Conservation (phyloP, 2,113 vertebrate species). For the Formicarius rufipectus region DNA sequence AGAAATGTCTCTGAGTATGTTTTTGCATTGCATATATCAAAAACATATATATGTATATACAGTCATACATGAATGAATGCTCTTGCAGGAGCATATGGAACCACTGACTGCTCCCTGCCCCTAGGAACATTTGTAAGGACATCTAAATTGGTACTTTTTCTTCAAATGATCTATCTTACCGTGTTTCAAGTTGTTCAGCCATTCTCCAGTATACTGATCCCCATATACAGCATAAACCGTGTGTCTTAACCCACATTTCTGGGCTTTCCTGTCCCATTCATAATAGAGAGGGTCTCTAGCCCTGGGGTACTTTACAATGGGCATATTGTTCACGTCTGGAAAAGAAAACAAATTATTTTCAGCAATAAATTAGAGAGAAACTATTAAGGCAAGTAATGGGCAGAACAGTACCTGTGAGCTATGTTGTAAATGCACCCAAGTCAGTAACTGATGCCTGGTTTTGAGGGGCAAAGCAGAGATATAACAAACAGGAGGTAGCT, state of each 20-base stretch:
- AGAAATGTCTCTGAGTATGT: not conserved
- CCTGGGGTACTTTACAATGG: conserved; percentile 63
- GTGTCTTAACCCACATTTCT: conserved; percentile 80
- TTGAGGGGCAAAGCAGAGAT: not conserved
- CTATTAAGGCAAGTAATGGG: not conserved
- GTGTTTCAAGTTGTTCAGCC: conserved; percentile 86
- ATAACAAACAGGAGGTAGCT: not conserved
- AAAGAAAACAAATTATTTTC: not conserved
- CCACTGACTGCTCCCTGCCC: not conserved
- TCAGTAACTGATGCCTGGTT: not conserved
- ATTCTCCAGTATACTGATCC: conserved; percentile 86
- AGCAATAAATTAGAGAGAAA: not conserved
- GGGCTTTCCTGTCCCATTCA: conserved; percentile 80
- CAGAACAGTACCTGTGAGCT: not conserved
- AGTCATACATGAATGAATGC: not conserved
- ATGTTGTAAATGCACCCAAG: not conserved
- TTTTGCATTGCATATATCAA: not conserved
- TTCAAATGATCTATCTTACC: conserved; percentile 70
- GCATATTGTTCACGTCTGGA: conserved; percentile 72
- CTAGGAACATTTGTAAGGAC: not conserved
- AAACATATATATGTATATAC: not conserved
- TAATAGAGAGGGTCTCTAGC: conserved; percentile 60
- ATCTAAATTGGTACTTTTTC: not conserved
- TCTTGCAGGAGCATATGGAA: not conserved
- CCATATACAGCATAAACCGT: conserved; percentile 79